Base-by-base conservation (phyloP, 2,888 invertebrate species). In the Tenthredo distinguenda region DNA sequence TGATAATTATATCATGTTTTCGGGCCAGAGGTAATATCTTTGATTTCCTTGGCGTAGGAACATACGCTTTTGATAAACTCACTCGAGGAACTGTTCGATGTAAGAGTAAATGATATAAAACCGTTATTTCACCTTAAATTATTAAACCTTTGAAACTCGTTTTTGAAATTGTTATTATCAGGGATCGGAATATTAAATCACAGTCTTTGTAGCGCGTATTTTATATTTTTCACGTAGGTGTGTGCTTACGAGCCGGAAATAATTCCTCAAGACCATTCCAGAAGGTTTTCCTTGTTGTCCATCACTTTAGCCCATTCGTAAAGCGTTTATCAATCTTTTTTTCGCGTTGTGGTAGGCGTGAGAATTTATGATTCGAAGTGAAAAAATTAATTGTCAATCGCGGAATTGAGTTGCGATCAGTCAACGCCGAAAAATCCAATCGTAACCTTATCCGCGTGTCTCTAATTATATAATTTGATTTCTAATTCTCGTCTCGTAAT, bases 1-100 rank as follows among this genome's bases (percentile, higher is more conserved):
- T 50, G 55, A 76, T 40, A 76, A 76, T 55, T 77, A n/a, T 77
- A 47, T 47, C 47, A 47, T 18, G 76, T 26, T 76, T 76, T 47
- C 43, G 1, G 1, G 3, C 15, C 21, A 26, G 3, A 7, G 12
- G 10, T 18, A n/a, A 47, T 26, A n/a, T 43, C 26, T 76, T 15
- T 3, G 68, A 43, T 43, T 21, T 43, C 21, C 0, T 47, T 47
- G 47, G 47, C 47, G 1, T 43, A 12, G 40, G 43, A 21, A 5
- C 40, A 7, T n/a, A 18, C 18, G 18, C 12, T 10, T 26, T 43
- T 26, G 43, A 43, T 0, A 71, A 34, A 71, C 7, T 40, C 71
- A 40, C 40, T 18, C 76, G 18, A 26, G 2, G 18, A 15, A 12
- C 31, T n/a, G n/a, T 71, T 34, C 37, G 1, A 55, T 7, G 55